Evolutionary conservation across 2,113 vertebrate genomes (phyloP).

Genomic region (Megalops atlanticus): DNA sequence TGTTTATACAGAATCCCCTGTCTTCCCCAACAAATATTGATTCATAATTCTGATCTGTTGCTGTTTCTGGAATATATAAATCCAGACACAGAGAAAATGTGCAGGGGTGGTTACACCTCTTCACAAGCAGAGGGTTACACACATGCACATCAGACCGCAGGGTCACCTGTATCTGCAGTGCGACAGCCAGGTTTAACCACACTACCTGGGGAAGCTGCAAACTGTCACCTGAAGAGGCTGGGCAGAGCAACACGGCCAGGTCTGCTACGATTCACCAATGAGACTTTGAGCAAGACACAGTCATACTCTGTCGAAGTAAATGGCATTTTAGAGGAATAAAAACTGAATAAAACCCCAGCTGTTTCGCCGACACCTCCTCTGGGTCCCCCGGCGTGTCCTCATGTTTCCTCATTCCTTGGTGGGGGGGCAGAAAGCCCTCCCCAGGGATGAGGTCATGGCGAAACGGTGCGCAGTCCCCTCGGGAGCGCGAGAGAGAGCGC

Average conservation of each 20-base stretch:
- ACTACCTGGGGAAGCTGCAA: neutral
- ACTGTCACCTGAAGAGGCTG: slow-evolving; percentile 13
- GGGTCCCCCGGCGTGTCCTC: neutral
- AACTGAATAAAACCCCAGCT: slow-evolving; percentile 15
- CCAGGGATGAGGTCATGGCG: slow-evolving; percentile 30
- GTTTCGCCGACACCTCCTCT: neutral
- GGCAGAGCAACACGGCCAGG: slow-evolving; percentile 19
- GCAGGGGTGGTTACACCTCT: slow-evolving; percentile 13
- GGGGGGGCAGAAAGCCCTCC: slow-evolving; percentile 15
- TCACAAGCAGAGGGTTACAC: neutral
- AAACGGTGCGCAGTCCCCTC: slow-evolving; percentile 45
- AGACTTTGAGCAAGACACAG: slow-evolving; percentile 16
- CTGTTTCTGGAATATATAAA: neutral
- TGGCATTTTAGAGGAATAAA: slow-evolving; percentile 5
- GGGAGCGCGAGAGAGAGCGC: slow-evolving; percentile 20
- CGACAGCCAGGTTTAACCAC: slow-evolving; percentile 11
- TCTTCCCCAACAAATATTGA: slow-evolving; percentile 34
- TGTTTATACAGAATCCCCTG: slow-evolving; percentile 21
- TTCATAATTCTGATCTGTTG: slow-evolving; percentile 24
- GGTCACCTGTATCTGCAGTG: slow-evolving; percentile 25
- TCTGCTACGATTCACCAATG: slow-evolving; percentile 51
- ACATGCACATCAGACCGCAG: slow-evolving; percentile 25
- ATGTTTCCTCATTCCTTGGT: neutral
- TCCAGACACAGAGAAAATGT: neutral
- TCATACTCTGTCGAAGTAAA: slow-evolving; percentile 31